Evolutionary conservation across 2,797 vertebrate genomes (phyloP).

Genomic region (Ptychadena robeensis): DNA sequence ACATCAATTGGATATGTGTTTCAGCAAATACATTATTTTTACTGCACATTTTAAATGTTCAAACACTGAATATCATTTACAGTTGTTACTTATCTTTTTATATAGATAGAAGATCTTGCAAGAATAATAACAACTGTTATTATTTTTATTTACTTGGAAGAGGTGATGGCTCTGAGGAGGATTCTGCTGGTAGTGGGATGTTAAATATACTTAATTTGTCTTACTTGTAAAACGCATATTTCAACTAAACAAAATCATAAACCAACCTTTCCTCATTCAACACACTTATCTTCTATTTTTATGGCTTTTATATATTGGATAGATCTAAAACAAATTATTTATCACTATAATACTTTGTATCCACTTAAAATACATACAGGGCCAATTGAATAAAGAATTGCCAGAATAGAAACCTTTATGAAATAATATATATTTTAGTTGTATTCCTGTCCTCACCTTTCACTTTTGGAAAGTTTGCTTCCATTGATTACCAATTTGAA

Average conservation of each 20-base stretch:
- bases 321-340: not conserved
- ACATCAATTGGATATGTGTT: constrained; percentile 13
- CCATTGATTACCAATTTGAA: too few relatives aligned
- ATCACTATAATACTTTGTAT: not conserved
- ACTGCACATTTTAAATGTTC: not conserved
- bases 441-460: not conserved
- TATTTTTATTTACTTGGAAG: too few relatives aligned
- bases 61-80: not conserved
- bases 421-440: not conserved
- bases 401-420: not conserved
- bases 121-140: not conserved
- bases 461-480: too few relatives aligned
- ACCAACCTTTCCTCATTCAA: not conserved
- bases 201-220: not conserved
- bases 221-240: not conserved
- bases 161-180: not conserved
- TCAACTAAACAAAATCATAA: not conserved
- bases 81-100: not conserved
- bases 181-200: not conserved
- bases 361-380: not conserved
- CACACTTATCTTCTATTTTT: not conserved
- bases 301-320: not conserved
- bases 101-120: not conserved
- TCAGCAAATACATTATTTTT: constrained; percentile 10
- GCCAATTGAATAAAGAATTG: not conserved